phyloP scores from a whole-genome alignment of 2,888 invertebrate species.

The Zaprionus bogoriensis region DNA sequence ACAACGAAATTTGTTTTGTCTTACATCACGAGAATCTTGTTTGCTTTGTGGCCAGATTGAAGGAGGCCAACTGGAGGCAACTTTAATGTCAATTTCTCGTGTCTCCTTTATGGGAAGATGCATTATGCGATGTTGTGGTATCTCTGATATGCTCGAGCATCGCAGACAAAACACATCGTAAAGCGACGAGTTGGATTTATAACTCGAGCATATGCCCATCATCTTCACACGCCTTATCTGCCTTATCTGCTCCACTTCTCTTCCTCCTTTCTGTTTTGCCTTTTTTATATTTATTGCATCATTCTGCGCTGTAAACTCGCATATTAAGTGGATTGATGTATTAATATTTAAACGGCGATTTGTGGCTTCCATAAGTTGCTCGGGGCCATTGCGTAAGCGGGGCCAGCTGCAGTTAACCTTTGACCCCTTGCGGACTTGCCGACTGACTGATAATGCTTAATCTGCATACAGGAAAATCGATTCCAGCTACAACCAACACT shows the following conservation, averaged over 20 bases:
- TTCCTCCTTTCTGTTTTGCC: slow-evolving; percentile 19
- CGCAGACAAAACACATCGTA: slow-evolving; percentile 19
- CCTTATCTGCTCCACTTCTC: not conserved
- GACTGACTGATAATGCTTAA: slow-evolving; percentile 47
- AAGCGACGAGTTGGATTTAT: slow-evolving; percentile 20
- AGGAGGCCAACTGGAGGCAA: slow-evolving; percentile 9
- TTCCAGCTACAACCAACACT: slow-evolving; percentile 24
- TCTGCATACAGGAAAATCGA: slow-evolving; percentile 55
- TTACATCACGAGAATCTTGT: slow-evolving; percentile 27
- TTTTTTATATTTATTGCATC: slow-evolving; percentile 74
- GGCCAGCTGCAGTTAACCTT: slow-evolving; percentile 27
- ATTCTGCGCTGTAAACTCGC: slow-evolving; percentile 75
- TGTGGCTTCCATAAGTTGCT: slow-evolving; percentile 64
- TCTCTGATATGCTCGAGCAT: not conserved
- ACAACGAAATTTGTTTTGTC: slow-evolving; percentile 51
- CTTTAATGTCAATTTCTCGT: slow-evolving; percentile 19
- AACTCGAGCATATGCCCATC: slow-evolving; percentile 31
- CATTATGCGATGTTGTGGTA: slow-evolving; percentile 4
- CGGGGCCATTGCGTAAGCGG: slow-evolving; percentile 24
- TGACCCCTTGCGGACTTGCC: slow-evolving; percentile 46
- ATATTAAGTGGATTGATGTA: slow-evolving; percentile 82
- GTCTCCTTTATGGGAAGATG: slow-evolving; percentile 12
- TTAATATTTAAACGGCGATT: slow-evolving; percentile 82
- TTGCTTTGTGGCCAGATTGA: slow-evolving; percentile 33
- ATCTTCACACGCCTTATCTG: slow-evolving; percentile 7